These are phyloP conservation scores for Saccopteryx leptura DNA, from an alignment of 2,113 vertebrate species.

Conservation along the genomic window DNA sequence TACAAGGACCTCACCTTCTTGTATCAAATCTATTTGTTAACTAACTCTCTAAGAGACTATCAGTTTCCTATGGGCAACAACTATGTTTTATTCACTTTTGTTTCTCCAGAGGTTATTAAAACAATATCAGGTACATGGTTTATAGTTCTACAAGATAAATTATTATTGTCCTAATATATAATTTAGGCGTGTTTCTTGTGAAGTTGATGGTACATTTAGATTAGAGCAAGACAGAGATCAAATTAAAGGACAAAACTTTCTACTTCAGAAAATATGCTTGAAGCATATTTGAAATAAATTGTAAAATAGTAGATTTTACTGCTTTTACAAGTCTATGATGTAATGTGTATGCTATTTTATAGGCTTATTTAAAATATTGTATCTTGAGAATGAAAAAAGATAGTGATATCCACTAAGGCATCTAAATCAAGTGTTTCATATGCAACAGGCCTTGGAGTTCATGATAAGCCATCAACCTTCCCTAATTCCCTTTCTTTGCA, in stretches of 20 bases:
- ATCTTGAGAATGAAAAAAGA: not conserved
- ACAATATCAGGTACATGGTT: not conserved
- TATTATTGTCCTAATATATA: constrained; percentile 32
- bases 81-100: not conserved
- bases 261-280: constrained; percentile 11
- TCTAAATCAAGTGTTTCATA: not conserved
- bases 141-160: not conserved
- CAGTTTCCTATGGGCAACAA: not conserved
- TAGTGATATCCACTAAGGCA: not conserved
- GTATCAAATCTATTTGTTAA: not conserved
- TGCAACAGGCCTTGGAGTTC: not conserved
- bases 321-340: not conserved
- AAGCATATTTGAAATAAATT: constrained; percentile 6
- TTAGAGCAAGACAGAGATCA: not conserved
- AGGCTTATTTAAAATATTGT: constrained; percentile 9
- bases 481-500: not conserved
- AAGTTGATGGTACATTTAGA: not conserved
- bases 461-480: not conserved
- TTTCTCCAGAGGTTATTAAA: constrained; percentile 39
- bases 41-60: not conserved
- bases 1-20: not conserved
- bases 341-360: not conserved
- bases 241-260: not conserved
- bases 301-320: not conserved
- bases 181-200: not conserved